A percentile compares a stretch with the other conserved stretches of the same genome.
These are phyloP conservation scores for Spilosoma lubricipeda DNA, from an alignment of 2,888 invertebrate genomes.

Conservation along the genomic window DNA sequence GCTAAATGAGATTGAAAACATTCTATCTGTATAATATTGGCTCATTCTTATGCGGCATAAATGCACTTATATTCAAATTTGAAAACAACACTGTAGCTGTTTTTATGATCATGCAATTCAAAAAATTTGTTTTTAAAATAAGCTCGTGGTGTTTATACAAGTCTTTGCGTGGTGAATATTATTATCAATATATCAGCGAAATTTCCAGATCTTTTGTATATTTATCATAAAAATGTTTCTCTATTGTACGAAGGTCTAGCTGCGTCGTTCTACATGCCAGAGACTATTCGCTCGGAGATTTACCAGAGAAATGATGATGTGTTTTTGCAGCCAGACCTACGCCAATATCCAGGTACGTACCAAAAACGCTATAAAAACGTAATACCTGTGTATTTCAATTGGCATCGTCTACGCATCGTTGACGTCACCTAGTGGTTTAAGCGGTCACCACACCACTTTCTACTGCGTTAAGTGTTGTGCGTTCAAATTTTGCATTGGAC, in stretches of 20 bases:
- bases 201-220: neutral
- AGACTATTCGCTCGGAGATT: constrained; percentile 93
- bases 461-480: too few relatives aligned
- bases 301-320: constrained; percentile 91
- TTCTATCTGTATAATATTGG: neutral
- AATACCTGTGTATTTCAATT: too few relatives aligned
- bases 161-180: neutral
- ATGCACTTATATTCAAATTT: neutral
- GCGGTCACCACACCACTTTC: too few relatives aligned
- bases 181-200: neutral
- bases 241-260: constrained; percentile 70
- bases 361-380: neutral
- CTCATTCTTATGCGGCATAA: neutral
- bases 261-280: constrained; percentile 93
- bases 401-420: too few relatives aligned
- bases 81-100: neutral
- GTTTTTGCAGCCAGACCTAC: constrained; percentile 90
- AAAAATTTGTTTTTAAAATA: neutral
- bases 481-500: too few relatives aligned
- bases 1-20: constrained; percentile 3
- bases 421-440: too few relatives aligned
- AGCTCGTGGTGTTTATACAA: neutral
- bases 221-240: constrained; percentile 11
- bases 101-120: neutral
- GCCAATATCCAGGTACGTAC: constrained; percentile 68